Base-by-base conservation (phyloP, 1,140 invertebrate species). In the Panagrolaimus sp. region DNA sequence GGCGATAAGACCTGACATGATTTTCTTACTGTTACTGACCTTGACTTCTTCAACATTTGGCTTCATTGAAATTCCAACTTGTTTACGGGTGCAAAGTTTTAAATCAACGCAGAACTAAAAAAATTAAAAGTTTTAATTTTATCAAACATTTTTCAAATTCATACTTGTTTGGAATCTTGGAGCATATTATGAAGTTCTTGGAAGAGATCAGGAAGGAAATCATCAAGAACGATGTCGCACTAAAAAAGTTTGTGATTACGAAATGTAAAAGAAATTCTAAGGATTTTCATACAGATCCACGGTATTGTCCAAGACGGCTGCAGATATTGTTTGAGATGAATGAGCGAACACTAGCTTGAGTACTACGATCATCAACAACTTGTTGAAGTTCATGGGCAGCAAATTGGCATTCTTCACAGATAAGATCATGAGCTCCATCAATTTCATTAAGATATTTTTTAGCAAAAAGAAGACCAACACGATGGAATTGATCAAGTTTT, bases 341-440 rank as follows among this genome's bases (percentile, higher is more conserved):
- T 20, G 72, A 63, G 25, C 74, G 69, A 20, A 79, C 66, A 44
- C 81, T 69, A 25, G 68, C 66, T 53, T 82, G 76, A 16, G 57
- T 70, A n/a, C 72, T 31, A 13, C 68, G 72, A 31, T 77, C 70
- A 44, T 79, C 75, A 31, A 83, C 68, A 13, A 78, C 48, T 20
- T 65, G 42, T 38, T 72, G 67, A 25, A 82, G 42, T 70, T 82
- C 80, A 63, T 70, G 66, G 61, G 75, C 81, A 47, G 81, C 80
- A 51, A 82, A 75, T 67, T 83, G 72, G 65, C 80, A 82, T 62
- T 82, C 80, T 63, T 82, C 80, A 61, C 80, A 82, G 61, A 82
- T 67, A 31, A 82, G 61, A 42, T 78, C 73, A 16, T 75, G 77
- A 45, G 61, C 44, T 46, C 65, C 70, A 14, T 73, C 72, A 43